phyloP scores from a whole-genome alignment of 1,140 invertebrate species.

The Drosophila novamexicana region DNA sequence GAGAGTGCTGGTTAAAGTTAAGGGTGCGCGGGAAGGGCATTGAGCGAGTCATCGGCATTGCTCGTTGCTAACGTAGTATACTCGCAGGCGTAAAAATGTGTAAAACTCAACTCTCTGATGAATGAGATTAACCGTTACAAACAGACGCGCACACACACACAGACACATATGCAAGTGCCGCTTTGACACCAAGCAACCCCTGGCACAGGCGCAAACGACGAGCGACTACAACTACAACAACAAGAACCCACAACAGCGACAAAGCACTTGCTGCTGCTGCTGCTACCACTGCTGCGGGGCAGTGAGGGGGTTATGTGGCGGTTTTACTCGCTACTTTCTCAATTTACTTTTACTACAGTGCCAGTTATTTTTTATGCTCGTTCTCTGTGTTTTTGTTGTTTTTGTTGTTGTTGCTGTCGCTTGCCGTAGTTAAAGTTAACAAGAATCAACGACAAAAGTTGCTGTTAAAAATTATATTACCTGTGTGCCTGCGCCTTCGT shows the following conservation, averaged over 20 bases:
- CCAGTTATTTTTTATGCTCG: conserved; percentile 45
- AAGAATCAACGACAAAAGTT: not conserved
- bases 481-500: conserved; percentile 6
- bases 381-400: conserved; percentile 4
- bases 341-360: conserved; percentile 36
- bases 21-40: conserved; percentile 3
- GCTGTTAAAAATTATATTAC: not conserved
- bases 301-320: conserved; percentile 4
- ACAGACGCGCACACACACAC: conserved; percentile 32
- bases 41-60: conserved; percentile 33
- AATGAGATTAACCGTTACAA: conserved; percentile 76
- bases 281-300: conserved; percentile 12
- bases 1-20: conserved; percentile 2
- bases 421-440: not conserved
- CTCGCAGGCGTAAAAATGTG: conserved; percentile 77
- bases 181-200: conserved; percentile 64
- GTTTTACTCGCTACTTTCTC: conserved; percentile 66
- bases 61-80: conserved; percentile 62
- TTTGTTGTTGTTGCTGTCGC: not conserved
- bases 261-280: conserved; percentile 58
- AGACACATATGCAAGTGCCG: conserved; percentile 28
- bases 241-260: conserved; percentile 55
- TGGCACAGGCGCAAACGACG: conserved; percentile 55
- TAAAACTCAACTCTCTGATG: conserved; percentile 79
- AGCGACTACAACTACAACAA: conserved; percentile 45